Conservation (phyloP, 2,888 invertebrate species). For the Machimus atricapillus region DNA sequence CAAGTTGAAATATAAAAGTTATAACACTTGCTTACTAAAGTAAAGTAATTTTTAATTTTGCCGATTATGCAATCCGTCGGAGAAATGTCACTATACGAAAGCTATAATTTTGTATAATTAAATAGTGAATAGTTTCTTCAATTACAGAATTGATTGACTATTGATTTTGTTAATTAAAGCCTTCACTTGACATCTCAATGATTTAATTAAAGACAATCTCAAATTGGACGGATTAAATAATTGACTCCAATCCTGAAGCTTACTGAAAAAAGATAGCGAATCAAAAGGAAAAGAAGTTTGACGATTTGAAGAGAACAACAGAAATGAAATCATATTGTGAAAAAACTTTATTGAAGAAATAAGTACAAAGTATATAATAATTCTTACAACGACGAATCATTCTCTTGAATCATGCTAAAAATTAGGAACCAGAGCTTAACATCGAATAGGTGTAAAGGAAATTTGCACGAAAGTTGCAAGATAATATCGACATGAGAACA, state of each 20-base stretch:
- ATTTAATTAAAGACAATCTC: not conserved
- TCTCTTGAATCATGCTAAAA: not conserved
- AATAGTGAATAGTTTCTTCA: not conserved
- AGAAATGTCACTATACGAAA: not conserved
- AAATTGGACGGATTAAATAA: not conserved
- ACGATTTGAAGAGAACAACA: not conserved
- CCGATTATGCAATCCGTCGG: not conserved
- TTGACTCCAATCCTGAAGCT: not conserved
- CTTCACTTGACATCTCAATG: not conserved
- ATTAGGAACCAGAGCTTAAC: not conserved
- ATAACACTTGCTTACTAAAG: not conserved
- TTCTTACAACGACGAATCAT: not conserved
- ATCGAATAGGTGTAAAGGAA: not conserved
- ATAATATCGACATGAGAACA: slow-evolving; percentile 1
- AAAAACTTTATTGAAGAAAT: not conserved
- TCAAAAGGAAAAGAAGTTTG: not conserved
- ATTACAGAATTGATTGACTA: not conserved
- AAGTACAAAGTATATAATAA: not conserved
- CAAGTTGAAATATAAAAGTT: not conserved
- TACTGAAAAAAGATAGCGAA: not conserved
- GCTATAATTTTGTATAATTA: not conserved
- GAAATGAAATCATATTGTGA: not conserved
- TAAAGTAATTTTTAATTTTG: not conserved
- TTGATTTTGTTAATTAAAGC: not conserved
- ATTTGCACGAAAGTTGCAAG: not conserved